Evolutionary conservation across 2,113 vertebrate species (phyloP), one percentile per base, ranked within the genome.

Genomic region (Chaetodon auriga): DNA sequence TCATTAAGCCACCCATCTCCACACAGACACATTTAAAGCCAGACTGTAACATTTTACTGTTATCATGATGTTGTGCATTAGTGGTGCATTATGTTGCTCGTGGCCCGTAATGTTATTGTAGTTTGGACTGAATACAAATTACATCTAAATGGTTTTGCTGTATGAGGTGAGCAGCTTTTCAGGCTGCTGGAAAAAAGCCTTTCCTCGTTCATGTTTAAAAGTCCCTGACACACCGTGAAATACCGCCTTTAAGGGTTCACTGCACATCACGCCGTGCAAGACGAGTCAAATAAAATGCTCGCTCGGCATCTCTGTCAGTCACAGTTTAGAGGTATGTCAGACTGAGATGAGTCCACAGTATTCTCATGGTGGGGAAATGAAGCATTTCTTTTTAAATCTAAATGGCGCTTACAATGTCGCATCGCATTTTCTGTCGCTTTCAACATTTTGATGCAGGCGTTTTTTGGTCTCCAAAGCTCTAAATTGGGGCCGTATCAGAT

Each of bases 51-150:
- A 38, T 86, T 75, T 90, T 74, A n/a, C 45, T 75, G 65, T 82
- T 80, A 70, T 55, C 58, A 3, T 60, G 58, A 80, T 81, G 71
- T 36, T 78, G 88, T 92, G 85, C 85, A 90, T 91, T 86, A 89
- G 83, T 3, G 14, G 60, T 66, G 87, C 87, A 89, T 90, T 89
- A 89, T 77, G 64, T 75, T 70, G 69, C 86, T 85, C 75, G 84
- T 81, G 84, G 74, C 64, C 78, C 46, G 15, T 81, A 84, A 89
- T 87, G 82, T 69, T 90, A 65, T 69, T 75, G 77, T 46, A 23
- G 76, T 51, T 88, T 66, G 82, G n/a, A 9, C 53, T 86, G 90
- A 89, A 89, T 89, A 87, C 54, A 87, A 84, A 92, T 84, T 0
- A 43, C 25, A 25, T 83, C 66, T 61, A 43, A 85, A 69, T 62